Evolutionary conservation across 2,888 invertebrate species (phyloP), one percentile per base, ranked within the genome.

Genomic region (Diaprepes abbreviatus): DNA sequence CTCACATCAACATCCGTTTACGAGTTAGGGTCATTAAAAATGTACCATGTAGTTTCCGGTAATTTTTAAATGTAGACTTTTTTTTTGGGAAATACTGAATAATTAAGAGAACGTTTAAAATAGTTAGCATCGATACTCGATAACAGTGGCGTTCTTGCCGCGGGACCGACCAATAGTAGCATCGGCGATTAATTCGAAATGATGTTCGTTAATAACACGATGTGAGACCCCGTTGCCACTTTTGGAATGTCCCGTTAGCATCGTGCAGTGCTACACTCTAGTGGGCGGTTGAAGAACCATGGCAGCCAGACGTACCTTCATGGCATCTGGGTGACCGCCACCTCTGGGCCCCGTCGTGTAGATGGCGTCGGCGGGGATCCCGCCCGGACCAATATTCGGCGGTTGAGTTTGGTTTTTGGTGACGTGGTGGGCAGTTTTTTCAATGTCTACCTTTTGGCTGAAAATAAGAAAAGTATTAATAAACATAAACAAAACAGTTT

Each of bases 221-320:
- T 66, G 70, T 14, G 28, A 24, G 5, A 64, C 36, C n/a, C 21
- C 48, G 52, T 17, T 36, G 40, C 66, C 59, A 33, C 48, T 63
- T n/a, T 52, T 60, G 63, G 58, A 40, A 24, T 28, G 54, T 14
- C 64, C 63, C 64, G 58, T 59, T 50, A 71, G 67, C 68, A 72
- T 69, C 67, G 83, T 84, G 83, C 83, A 83, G 84, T 83, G 85
- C 87, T 87, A 89, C 84, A 92, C 93, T 87, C 93, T 92, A 87
- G 93, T 94, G 85, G 94, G 94, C 80, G 94, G 92, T 88, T 94
- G 94, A 85, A 94, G 88, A 86, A 94, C 93, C 88, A 93, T 93
- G 84, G 94, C 93, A 82, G 94, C 94, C 85, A 93, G 91, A 86
- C 94, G 93, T 87, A 94, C 93, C 91, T 93, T 93, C 89, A 93